Conservation (phyloP, 2,113 vertebrate genomes). For the Formicarius rufipectus region DNA sequence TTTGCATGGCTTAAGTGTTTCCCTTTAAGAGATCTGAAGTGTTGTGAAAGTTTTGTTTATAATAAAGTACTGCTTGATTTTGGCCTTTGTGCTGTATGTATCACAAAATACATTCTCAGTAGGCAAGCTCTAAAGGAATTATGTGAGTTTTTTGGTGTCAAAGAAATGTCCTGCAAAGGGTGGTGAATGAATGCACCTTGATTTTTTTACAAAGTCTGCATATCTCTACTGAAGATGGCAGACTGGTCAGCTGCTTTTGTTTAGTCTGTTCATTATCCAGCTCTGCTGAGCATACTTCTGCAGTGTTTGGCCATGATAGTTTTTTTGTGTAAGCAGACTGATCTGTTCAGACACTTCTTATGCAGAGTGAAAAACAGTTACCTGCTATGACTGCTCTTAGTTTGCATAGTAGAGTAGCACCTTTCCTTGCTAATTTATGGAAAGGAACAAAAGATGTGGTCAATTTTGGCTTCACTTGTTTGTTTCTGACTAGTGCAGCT, state of each 20-base stretch:
- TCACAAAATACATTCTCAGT: not conserved
- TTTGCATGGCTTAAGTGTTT: not conserved
- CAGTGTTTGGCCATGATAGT: not conserved
- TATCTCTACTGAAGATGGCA: not conserved
- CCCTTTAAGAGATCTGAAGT: not conserved
- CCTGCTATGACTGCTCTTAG: not conserved
- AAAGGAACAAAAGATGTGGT: not conserved
- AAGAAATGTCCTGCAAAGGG: not conserved
- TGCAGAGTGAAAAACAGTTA: not conserved
- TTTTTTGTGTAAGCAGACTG: not conserved
- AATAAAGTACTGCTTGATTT: not conserved
- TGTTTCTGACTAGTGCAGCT: not conserved
- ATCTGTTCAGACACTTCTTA: not conserved
- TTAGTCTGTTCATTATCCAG: constrained; percentile 25
- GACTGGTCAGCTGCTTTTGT: constrained; percentile 26
- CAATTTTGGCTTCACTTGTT: not conserved
- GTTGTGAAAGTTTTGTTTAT: not conserved
- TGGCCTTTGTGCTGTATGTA: not conserved
- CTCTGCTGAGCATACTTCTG: not conserved
- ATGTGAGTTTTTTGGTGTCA: not conserved
- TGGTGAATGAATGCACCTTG: not conserved
- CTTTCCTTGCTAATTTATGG: not conserved
- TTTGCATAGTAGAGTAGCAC: not conserved
- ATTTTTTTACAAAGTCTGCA: not conserved
- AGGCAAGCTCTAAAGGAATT: not conserved